Evolutionary conservation across 2,888 invertebrate genomes (phyloP).

Genomic region (Neoascia interrupta): DNA sequence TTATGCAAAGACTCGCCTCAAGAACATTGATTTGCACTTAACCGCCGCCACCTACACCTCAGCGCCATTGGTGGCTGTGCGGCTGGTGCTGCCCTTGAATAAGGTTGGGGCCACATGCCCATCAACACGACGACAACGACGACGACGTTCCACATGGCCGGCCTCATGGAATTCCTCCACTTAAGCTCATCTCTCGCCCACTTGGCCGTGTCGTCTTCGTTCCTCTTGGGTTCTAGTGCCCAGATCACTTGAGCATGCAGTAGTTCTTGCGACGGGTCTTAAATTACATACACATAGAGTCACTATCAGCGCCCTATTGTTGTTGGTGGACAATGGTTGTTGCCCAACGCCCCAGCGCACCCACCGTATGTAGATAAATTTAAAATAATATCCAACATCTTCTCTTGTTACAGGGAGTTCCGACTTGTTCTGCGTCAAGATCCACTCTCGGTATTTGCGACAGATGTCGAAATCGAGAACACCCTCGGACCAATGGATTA

Average conservation of each 20-base stretch:
- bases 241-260: background rate
- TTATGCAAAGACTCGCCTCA: conserved; percentile 6
- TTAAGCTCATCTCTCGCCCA: conserved; percentile 27
- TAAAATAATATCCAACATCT: conserved; percentile 37
- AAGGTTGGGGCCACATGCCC: conserved; percentile 24
- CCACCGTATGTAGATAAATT: conserved; percentile 36
- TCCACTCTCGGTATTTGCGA: conserved; percentile 86
- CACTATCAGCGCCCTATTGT: background rate
- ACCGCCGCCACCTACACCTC: conserved; percentile 27
- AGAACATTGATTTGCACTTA: conserved; percentile 68
- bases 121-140: too few relatives aligned
- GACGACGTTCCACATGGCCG: conserved; percentile 38
- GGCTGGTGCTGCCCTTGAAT: conserved; percentile 45
- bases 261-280: conserved; percentile 26
- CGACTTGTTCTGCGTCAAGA: conserved; percentile 87
- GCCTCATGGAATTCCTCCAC: conserved; percentile 38
- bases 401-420: conserved; percentile 84
- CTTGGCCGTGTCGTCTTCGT: background rate
- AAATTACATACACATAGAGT: conserved; percentile 23
- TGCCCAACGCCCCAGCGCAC: too few relatives aligned
- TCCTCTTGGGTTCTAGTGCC: conserved; percentile 5
- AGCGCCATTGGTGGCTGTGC: conserved; percentile 14
- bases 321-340: conserved; percentile 33
- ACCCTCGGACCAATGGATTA: conserved; percentile 85
- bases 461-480: conserved; percentile 88